Evolutionary conservation across 2,888 invertebrate species (phyloP), one percentile per base, ranked within the genome.

Genomic region (Steinernema carpocapsae): DNA sequence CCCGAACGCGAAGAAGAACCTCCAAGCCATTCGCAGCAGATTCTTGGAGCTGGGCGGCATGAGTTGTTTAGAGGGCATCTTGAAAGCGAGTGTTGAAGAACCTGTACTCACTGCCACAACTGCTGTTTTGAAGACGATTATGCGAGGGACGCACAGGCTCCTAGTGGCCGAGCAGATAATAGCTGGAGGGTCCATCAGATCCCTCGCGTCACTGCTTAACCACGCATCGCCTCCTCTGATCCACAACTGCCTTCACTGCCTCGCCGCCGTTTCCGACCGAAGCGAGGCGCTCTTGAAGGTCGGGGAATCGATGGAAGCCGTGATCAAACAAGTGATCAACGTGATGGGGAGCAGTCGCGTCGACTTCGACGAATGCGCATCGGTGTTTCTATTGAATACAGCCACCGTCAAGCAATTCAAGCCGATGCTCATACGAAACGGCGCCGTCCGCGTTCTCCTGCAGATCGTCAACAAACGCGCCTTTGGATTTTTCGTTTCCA

Each of bases 201-300:
- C 6, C 6, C 56, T 56, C 26, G 56, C 56, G 6, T 56, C 56
- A 2, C 56, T 22, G 10, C 26, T 56, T 22, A 17, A 26, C 6
- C 56, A 56, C 56, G 56, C 56, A 10, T 56, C 56, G 12, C n/a
- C n/a, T 4, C 24, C n/a, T 6, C 26, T 56, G 3, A 4, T 56
- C 10, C 24, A 3, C 6, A 22, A 56, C 56, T 14, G n/a, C 26
- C 56, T 56, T 19, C 22, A 56, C 22, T 56, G 56, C 56, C 26
- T 56, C 24, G 56, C 56, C 6, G 56, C 56, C 24, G 56, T 56
- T 22, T 56, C 56, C 26, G 56, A 56, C 26, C 56, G 22, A 4
- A 14, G 26, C 12, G 56, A 56, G 26, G 56, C 56, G n/a, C 56
- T 56, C 14, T 26, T 14, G 56, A 56, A 26, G 26, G 12, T 56